phyloP scores from a whole-genome alignment of 2,797 vertebrate genomes.

The Trachurus trachurus region DNA sequence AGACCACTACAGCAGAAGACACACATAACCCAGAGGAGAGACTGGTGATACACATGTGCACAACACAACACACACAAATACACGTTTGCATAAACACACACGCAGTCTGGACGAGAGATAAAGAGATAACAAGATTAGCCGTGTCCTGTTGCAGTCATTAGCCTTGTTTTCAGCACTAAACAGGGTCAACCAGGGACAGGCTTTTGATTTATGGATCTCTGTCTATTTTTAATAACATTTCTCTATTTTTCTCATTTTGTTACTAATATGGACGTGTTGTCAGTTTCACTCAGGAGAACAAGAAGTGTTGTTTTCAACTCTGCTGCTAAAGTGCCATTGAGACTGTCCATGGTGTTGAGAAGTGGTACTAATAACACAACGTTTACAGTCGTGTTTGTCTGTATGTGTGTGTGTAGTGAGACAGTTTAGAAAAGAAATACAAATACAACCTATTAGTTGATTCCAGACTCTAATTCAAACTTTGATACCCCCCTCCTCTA shows the following conservation, averaged over 20 bases:
- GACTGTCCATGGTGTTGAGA: slow-evolving; percentile 16
- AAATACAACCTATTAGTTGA: slow-evolving; percentile 11
- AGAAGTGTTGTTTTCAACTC: slow-evolving; percentile 14
- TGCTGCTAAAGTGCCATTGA: slow-evolving; percentile 1
- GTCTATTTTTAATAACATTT: slow-evolving; percentile 44
- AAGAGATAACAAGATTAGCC: slow-evolving; percentile 79
- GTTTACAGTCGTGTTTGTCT: slow-evolving; percentile 9
- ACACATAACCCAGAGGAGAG: slow-evolving; percentile 14
- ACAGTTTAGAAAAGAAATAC: slow-evolving; percentile 8
- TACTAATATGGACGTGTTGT: slow-evolving; percentile 13
- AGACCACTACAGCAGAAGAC: slow-evolving; percentile 17
- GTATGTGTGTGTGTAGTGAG: slow-evolving; percentile 7
- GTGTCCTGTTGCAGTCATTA: slow-evolving; percentile 80
- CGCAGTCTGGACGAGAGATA: slow-evolving; percentile 62
- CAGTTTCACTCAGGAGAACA: neutral
- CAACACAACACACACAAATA: slow-evolving; percentile 3
- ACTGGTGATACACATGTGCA: slow-evolving; percentile 21
- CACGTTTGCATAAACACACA: slow-evolving; percentile 4
- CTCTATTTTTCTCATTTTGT: slow-evolving; percentile 33
- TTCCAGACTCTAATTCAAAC: slow-evolving; percentile 43
- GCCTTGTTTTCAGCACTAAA: slow-evolving; percentile 69
- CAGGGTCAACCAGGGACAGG: slow-evolving; percentile 53
- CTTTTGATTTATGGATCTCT: slow-evolving; percentile 49
- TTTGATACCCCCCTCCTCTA: slow-evolving; percentile 7
- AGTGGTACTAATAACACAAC: slow-evolving; percentile 30